Percentiles rank a stretch among this genome's conserved stretches.
Evolutionary conservation across 2,888 invertebrate genomes (phyloP).

Genomic region (Brachyopa scutellaris): DNA sequence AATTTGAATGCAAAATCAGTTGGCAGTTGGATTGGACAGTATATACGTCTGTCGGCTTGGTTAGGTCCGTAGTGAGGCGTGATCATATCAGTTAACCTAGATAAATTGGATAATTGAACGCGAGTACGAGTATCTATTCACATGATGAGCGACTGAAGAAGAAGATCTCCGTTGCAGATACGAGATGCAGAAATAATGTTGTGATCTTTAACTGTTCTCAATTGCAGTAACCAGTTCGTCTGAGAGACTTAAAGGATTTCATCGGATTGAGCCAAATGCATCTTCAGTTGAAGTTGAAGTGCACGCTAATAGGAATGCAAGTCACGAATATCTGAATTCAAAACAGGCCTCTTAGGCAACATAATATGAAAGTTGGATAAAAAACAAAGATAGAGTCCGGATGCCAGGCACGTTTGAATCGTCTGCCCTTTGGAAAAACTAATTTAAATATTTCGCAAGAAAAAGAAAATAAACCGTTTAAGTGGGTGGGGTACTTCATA

Average conservation of each 20-base stretch:
- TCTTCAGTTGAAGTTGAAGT: neutral
- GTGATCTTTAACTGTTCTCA: constrained; percentile 7
- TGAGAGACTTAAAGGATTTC: constrained; percentile 6
- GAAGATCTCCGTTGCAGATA: too few relatives aligned
- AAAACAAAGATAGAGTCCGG: neutral
- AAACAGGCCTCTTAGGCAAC: neutral
- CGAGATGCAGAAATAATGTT: too few relatives aligned
- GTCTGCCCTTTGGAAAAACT: constrained; percentile 35
- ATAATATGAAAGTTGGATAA: constrained; percentile 42
- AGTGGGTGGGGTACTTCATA: neutral
- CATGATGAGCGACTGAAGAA: too few relatives aligned
- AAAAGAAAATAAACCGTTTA: neutral
- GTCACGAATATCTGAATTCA: constrained; percentile 29
- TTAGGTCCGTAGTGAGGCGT: constrained; percentile 21
- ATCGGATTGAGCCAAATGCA: neutral
- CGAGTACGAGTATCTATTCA: neutral
- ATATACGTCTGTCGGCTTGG: neutral
- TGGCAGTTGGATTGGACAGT: constrained; percentile 17
- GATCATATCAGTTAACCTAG: constrained; percentile 59
- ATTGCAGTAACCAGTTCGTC: constrained; percentile 25
- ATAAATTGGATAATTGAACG: constrained; percentile 39
- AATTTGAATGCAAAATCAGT: constrained; percentile 59
- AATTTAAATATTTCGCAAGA: constrained; percentile 23
- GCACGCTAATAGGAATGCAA: constrained; percentile 27
- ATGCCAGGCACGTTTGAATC: constrained; percentile 23